Evolutionary conservation across 2,797 vertebrate genomes (phyloP).

Genomic region (Darevskia nairensis): DNA sequence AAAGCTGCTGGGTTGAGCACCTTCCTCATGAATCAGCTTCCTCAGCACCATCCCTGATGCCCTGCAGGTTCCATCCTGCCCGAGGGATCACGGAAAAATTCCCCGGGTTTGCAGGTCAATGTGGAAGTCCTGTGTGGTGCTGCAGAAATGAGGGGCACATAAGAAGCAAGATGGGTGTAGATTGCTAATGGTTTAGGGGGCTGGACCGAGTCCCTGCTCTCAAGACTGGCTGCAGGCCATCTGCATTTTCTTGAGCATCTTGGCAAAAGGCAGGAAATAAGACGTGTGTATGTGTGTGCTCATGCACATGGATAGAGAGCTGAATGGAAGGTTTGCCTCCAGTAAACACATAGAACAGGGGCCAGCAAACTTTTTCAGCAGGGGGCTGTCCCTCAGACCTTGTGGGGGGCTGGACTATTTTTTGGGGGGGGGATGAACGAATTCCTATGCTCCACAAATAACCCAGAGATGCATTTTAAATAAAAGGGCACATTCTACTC

Average conservation of each 20-base stretch:
- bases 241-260: neutral
- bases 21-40: neutral
- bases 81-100: neutral
- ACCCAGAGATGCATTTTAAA: no score
- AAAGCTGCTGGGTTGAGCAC: neutral
- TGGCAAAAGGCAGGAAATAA: neutral
- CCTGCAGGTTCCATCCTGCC: neutral
- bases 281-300: no score
- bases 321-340: neutral
- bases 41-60: no score
- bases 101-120: neutral
- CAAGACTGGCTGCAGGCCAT: neutral
- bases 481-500: no score
- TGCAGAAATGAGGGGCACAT: neutral
- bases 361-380: no score
- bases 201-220: neutral
- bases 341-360: no score
- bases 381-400: no score
- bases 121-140: neutral
- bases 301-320: neutral
- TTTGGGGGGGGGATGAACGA: no score
- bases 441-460: no score
- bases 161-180: neutral
- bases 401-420: no score
- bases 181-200: neutral